Evolutionary conservation across 2,113 vertebrate genomes (phyloP).

Genomic region (Xiphophorus couchianus): DNA sequence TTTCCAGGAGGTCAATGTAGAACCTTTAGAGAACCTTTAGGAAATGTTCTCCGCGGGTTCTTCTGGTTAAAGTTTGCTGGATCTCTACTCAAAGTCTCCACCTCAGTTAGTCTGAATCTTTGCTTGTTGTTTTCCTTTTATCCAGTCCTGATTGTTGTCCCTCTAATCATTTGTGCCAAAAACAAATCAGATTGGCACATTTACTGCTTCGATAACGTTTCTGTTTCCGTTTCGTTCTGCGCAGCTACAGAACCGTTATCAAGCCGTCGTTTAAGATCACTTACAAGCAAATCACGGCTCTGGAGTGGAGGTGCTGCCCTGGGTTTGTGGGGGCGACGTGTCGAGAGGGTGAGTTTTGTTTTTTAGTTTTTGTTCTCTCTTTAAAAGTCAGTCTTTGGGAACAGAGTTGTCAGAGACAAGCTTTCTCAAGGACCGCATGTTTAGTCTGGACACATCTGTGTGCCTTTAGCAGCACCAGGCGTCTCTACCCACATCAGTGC

Average conservation of each 20-base stretch:
- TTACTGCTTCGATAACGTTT: background rate
- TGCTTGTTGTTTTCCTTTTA: background rate
- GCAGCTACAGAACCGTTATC: constrained; percentile 94
- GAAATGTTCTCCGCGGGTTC: too few species aligned
- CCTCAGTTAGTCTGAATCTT: background rate
- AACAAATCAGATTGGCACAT: too few species aligned
- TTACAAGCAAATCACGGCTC: constrained; percentile 87
- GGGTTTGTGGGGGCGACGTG: constrained; percentile 90
- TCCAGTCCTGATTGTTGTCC: background rate
- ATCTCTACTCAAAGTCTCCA: background rate
- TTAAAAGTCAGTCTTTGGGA: background rate
- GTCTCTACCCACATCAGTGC: constrained; percentile 50
- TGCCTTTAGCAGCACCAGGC: constrained; percentile 43
- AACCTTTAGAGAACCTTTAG: background rate
- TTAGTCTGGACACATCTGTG: constrained; percentile 46
- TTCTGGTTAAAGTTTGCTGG: background rate
- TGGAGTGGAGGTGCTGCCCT: constrained; percentile 95
- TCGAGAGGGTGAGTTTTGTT: constrained; percentile 84
- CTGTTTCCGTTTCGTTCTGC: constrained; percentile 50
- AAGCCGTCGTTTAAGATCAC: constrained; percentile 89
- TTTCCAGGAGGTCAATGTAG: too few species aligned
- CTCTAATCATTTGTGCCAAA: background rate
- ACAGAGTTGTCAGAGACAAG: constrained; percentile 11
- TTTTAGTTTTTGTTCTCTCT: background rate
- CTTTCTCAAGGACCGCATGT: constrained; percentile 27